These are phyloP conservation scores for Pipistrellus kuhlii DNA, from an alignment of 2,797 vertebrate species.

Conservation along the genomic window DNA sequence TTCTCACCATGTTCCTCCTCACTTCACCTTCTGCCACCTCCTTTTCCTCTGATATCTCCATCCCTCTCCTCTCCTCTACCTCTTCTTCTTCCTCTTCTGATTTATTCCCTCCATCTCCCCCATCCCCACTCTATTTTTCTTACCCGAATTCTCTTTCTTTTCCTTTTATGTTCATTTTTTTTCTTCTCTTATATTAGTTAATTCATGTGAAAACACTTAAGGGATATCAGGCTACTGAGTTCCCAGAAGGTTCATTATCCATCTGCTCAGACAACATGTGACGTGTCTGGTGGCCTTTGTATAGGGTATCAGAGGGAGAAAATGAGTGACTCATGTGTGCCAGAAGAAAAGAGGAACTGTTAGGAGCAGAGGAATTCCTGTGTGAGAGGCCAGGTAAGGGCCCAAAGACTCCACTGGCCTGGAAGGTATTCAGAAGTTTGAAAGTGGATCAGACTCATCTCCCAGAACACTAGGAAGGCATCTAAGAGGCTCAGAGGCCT, in stretches of 20 bases:
- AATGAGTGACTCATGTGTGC: background rate
- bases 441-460: background rate
- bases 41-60: background rate
- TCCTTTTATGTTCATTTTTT: background rate
- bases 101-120: background rate
- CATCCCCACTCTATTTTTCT: background rate
- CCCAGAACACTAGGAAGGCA: background rate
- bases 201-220: background rate
- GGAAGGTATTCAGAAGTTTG: background rate
- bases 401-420: too few species aligned
- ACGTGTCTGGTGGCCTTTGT: background rate
- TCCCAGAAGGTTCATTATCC: background rate
- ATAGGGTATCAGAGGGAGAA: background rate
- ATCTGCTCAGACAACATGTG: background rate
- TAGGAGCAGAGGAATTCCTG: background rate
- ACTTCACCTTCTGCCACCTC: background rate
- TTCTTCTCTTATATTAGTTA: background rate
- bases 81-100: background rate
- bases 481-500: background rate
- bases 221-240: background rate
- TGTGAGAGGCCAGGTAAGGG: background rate
- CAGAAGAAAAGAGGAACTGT: background rate
- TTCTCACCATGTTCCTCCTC: background rate
- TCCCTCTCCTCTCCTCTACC: background rate
- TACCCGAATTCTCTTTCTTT: background rate